Percentiles rank a stretch among this genome's conserved stretches.
phyloP scores from a whole-genome alignment of 2,113 vertebrate genomes.

The Propithecus coquereli region DNA sequence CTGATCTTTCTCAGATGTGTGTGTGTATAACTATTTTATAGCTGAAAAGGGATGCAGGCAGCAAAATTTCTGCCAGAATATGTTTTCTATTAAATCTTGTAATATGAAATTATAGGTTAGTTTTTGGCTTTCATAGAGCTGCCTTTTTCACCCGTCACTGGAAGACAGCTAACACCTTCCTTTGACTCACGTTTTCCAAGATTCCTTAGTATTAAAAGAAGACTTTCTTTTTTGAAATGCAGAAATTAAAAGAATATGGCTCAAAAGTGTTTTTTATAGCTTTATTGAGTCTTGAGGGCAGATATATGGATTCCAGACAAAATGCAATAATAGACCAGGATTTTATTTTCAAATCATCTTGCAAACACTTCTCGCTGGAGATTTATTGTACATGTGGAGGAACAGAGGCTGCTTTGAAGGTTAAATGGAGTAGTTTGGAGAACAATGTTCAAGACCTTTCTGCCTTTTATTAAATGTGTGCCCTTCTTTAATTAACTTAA shows the following conservation, averaged over 20 bases:
- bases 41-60: slow-evolving; percentile 59
- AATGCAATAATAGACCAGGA: slow-evolving; percentile 55
- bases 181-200: slow-evolving; percentile 66
- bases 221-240: slow-evolving; percentile 51
- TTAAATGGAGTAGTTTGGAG: slow-evolving; percentile 12
- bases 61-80: slow-evolving; percentile 39
- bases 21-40: slow-evolving; percentile 57
- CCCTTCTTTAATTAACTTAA: slow-evolving; percentile 20
- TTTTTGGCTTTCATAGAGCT: slow-evolving; percentile 14
- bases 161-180: slow-evolving; percentile 63
- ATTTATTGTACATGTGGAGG: slow-evolving; percentile 56
- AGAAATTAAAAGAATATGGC: slow-evolving; percentile 75
- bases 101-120: slow-evolving; percentile 61
- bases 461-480: slow-evolving; percentile 25
- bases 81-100: slow-evolving; percentile 70
- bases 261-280: slow-evolving; percentile 58
- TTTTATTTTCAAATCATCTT: slow-evolving; percentile 71
- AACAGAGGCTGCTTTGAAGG: slow-evolving; percentile 46
- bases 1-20: slow-evolving; percentile 54
- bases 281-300: slow-evolving; percentile 73
- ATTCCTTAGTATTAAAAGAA: slow-evolving; percentile 56
- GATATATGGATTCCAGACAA: slow-evolving; percentile 74
- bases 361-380: slow-evolving; percentile 35
- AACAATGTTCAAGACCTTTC: not conserved
- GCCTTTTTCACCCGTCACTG: slow-evolving; percentile 54